Conservation (phyloP, 2,888 invertebrate genomes). For the Ophioninae sp. region DNA sequence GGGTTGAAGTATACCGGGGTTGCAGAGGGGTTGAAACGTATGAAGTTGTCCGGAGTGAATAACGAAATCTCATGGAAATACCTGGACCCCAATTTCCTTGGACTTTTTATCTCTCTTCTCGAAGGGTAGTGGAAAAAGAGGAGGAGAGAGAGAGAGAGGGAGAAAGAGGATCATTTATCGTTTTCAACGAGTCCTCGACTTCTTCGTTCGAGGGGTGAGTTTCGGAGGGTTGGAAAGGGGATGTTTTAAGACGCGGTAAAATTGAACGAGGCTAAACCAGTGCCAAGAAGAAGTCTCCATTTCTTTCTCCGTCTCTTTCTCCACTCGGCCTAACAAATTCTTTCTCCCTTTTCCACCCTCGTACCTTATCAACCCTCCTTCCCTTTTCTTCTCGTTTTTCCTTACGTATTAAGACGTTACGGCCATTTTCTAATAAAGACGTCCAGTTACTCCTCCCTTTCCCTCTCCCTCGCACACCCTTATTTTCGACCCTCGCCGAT, state of each 20-base stretch:
- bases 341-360: neutral
- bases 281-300: slow-evolving; percentile 42
- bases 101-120: slow-evolving; percentile 10
- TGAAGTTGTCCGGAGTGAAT: slow-evolving; percentile 44
- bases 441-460: slow-evolving; percentile 32
- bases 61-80: slow-evolving; percentile 48
- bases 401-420: slow-evolving; percentile 75
- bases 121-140: slow-evolving; percentile 13
- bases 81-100: slow-evolving; percentile 53
- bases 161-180: slow-evolving; percentile 55
- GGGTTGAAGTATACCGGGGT: neutral
- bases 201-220: slow-evolving; percentile 21
- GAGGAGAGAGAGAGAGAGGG: slow-evolving; percentile 3
- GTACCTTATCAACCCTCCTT: neutral
- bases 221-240: slow-evolving; percentile 7
- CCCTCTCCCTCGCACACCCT: slow-evolving; percentile 37
- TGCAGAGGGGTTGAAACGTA: neutral
- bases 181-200: slow-evolving; percentile 53
- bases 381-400: slow-evolving; percentile 15
- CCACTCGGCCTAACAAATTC: neutral
- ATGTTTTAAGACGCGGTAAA: slow-evolving; percentile 45
- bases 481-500: slow-evolving; percentile 47
- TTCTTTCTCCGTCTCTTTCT: slow-evolving; percentile 7
- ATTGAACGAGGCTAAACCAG: slow-evolving; percentile 57
- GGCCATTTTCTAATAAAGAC: slow-evolving; percentile 80